A percentile compares a stretch with the other conserved stretches of the same genome.
phyloP scores from a whole-genome alignment of 2,113 vertebrate genomes.

The Myiagra hebetior region DNA sequence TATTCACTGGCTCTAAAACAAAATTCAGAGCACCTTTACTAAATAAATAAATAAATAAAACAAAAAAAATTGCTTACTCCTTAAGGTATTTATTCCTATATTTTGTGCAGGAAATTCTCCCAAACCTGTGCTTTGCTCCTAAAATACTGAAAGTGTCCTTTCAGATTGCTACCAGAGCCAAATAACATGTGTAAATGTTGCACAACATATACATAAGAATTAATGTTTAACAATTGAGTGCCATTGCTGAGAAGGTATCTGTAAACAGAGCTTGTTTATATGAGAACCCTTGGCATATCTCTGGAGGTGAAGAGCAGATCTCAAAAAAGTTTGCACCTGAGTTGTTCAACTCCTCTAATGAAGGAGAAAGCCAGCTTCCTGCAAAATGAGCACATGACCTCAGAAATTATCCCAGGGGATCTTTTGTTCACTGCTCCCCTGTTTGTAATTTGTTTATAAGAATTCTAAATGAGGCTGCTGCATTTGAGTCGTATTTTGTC shows the following conservation, averaged over 20 bases:
- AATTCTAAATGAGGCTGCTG: not conserved
- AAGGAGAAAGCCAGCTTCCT: not conserved
- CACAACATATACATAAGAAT: slow-evolving; percentile 6
- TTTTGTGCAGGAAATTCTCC: not conserved
- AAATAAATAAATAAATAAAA: not conserved
- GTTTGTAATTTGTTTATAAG: not conserved
- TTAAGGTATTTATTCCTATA: not conserved
- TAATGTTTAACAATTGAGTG: slow-evolving; percentile 53
- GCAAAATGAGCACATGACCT: not conserved
- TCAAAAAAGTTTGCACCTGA: not conserved
- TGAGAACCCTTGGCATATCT: not conserved
- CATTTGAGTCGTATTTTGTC: not conserved
- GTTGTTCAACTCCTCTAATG: not conserved
- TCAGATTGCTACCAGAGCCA: not conserved
- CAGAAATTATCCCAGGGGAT: not conserved
- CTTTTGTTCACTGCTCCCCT: not conserved
- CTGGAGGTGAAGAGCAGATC: not conserved
- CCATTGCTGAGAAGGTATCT: not conserved
- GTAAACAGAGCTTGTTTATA: not conserved
- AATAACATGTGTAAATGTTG: not conserved
- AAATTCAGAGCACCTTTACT: not conserved
- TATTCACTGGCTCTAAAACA: not conserved
- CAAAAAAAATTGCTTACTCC: not conserved
- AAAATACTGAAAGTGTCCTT: not conserved
- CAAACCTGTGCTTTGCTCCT: not conserved